Evolutionary conservation across 2,888 invertebrate species (phyloP).

Genomic region (Pyralis farinalis): DNA sequence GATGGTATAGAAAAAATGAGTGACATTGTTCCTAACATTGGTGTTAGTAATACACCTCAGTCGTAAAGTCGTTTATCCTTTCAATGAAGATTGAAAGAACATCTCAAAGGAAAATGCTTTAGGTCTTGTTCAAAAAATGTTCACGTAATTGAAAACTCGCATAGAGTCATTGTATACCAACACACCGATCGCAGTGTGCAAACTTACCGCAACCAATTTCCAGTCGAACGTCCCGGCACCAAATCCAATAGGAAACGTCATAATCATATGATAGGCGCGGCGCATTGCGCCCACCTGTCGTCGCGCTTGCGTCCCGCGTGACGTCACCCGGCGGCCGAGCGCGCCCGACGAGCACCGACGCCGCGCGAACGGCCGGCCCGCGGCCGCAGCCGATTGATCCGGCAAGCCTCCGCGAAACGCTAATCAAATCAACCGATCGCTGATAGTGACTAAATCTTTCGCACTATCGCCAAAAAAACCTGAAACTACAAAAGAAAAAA

Average conservation of each 20-base stretch:
- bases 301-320: conserved; percentile 75
- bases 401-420: conserved; percentile 39
- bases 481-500: not conserved
- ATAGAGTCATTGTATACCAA: conserved; percentile 20
- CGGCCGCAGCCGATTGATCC: conserved; percentile 64
- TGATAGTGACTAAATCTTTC: conserved; percentile 16
- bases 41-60: no score
- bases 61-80: no score
- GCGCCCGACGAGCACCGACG: conserved; percentile 37
- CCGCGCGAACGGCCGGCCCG: conserved; percentile 29
- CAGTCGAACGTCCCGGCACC: conserved; percentile 41
- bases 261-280: conserved; percentile 77
- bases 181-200: conserved; percentile 30
- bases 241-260: conserved; percentile 70
- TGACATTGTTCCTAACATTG: no score
- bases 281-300: conserved; percentile 80
- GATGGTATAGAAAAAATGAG: no score
- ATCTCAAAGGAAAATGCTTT: not conserved
- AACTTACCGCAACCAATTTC: conserved; percentile 53
- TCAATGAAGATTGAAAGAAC: no score
- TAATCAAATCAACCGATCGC: conserved; percentile 48
- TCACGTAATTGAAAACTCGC: conserved; percentile 24
- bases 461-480: not conserved
- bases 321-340: conserved; percentile 60
- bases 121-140: conserved; percentile 16